Conservation (phyloP, 2,888 invertebrate species). For the Neoitamus cyanurus region DNA sequence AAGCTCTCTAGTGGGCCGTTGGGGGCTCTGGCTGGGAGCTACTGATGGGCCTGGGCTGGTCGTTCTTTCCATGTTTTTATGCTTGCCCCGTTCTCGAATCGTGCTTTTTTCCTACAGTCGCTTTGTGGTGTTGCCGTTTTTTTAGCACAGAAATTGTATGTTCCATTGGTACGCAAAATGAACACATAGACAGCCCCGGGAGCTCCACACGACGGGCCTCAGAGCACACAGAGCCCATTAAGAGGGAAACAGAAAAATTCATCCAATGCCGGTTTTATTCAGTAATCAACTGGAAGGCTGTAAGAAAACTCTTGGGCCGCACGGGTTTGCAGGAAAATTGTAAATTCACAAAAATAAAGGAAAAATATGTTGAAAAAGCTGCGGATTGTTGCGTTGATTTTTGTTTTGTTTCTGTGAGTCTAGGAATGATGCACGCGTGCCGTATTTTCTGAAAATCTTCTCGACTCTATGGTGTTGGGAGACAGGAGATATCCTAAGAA, state of each 20-base stretch:
- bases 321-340: background rate
- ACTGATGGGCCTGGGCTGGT: background rate
- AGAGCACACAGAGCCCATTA: background rate
- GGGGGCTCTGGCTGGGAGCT: background rate
- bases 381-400: background rate
- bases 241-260: background rate
- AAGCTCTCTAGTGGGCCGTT: background rate
- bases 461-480: background rate
- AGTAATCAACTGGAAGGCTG: constrained; percentile 1
- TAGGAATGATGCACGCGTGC: background rate
- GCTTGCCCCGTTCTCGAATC: background rate
- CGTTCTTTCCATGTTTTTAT: background rate
- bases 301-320: background rate
- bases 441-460: background rate
- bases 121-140: background rate
- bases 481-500: background rate
- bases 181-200: background rate
- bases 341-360: background rate
- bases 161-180: background rate
- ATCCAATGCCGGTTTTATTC: background rate
- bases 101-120: background rate
- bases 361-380: background rate
- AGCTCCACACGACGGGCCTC: background rate
- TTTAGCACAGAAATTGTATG: background rate
- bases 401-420: background rate